A percentile compares a stretch with the other conserved stretches of the same genome.
Evolutionary conservation across 1,140 invertebrate species (phyloP).

Genomic region (Pseudomyrmex cubaensis): DNA sequence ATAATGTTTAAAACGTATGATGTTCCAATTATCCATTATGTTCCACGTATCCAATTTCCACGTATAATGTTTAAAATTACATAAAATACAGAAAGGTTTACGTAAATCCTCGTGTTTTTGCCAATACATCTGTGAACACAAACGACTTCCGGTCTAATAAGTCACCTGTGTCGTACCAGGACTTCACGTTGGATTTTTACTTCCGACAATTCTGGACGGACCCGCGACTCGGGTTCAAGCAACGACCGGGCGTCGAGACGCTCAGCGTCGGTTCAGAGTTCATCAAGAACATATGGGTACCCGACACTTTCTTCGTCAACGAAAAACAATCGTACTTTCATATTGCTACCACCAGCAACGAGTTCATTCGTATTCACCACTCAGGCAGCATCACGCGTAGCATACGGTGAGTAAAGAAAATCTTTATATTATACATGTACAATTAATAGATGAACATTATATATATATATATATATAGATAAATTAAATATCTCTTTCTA

Average conservation of each 20-base stretch:
- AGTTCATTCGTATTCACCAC: constrained; percentile 98
- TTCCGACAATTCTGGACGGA: constrained; percentile 99
- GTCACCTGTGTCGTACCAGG: constrained; percentile 86
- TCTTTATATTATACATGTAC: constrained; percentile 14
- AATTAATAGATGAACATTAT: not conserved
- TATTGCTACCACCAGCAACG: constrained; percentile 98
- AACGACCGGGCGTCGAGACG: constrained; percentile 94
- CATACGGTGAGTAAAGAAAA: constrained; percentile 92
- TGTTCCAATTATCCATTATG: too few species aligned
- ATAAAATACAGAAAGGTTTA: constrained; percentile 15
- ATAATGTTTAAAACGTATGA: not conserved
- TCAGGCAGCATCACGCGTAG: constrained; percentile 97
- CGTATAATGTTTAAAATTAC: too few species aligned
- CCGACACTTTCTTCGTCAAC: constrained; percentile 99
- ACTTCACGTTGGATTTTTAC: constrained; percentile 99
- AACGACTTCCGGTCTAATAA: constrained; percentile 55
- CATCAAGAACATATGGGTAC: constrained; percentile 99
- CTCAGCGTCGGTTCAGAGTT: constrained; percentile 97
- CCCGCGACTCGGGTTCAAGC: constrained; percentile 95
- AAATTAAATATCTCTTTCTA: not conserved
- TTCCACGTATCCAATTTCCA: not conserved
- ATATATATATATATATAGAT: not conserved
- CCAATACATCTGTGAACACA: constrained; percentile 21
- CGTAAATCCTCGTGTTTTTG: constrained; percentile 48
- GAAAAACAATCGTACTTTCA: constrained; percentile 99